Conservation (phyloP, 2,797 vertebrate species). For the Hypotaenidia philippensis region DNA sequence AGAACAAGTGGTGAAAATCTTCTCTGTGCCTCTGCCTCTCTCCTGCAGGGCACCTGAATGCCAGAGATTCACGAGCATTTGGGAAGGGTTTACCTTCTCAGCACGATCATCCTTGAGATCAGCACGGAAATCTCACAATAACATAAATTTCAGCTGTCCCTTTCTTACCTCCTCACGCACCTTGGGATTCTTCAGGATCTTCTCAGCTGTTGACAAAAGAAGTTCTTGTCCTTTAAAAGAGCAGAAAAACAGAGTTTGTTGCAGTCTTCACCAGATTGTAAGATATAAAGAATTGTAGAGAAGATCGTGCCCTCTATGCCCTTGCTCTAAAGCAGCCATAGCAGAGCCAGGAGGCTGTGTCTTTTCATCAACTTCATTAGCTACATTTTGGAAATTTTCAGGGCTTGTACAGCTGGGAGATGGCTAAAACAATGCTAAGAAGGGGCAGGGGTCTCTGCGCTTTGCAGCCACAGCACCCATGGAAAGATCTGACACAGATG, state of each 20-base stretch:
- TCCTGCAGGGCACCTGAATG: conserved; percentile 36
- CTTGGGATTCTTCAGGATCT: background rate
- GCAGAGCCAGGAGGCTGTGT: background rate
- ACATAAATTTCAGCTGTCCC: conserved; percentile 4
- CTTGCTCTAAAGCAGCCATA: background rate
- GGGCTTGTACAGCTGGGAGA: background rate
- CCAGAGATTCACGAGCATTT: background rate
- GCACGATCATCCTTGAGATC: background rate
- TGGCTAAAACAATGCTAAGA: background rate
- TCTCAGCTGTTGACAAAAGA: background rate
- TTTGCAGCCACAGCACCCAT: conserved; percentile 26
- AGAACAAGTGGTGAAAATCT: background rate
- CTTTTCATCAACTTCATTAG: background rate
- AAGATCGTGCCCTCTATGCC: background rate
- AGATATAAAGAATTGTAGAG: background rate
- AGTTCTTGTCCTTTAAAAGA: background rate
- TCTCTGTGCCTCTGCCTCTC: background rate
- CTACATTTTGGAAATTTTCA: background rate
- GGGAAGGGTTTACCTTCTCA: conserved; percentile 9
- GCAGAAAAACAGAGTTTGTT: background rate
- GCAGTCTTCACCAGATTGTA: background rate
- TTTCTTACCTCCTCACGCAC: background rate
- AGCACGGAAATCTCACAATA: background rate
- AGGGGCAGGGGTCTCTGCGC: background rate
- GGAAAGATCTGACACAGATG: conserved; percentile 36